Base-by-base conservation (phyloP, 2,888 invertebrate species). In the Chesias legatella region DNA sequence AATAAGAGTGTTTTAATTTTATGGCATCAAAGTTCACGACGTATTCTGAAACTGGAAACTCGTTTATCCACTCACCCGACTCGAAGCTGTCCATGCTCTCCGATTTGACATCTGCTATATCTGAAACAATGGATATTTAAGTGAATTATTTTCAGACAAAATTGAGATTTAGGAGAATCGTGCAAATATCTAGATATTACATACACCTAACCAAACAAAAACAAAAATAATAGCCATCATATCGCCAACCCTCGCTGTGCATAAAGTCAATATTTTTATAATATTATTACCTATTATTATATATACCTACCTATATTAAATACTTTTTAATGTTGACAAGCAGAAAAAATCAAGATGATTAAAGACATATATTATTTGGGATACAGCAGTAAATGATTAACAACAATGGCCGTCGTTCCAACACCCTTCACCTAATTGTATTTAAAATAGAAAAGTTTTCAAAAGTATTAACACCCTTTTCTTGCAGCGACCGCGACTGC, bases 51-150 rank as follows among this genome's bases (percentile, higher is more conserved):
- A 59, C 50, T 53, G 41, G 39, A 38, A 50, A 36, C 43, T 49
- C 49, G 32, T 52, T 51, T 36, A 50, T 10, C 6, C 24, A 56
- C 67, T 73, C 58, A 89, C 89, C 89, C 37, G 89, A 89, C 50
- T 82, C 85, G 55, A 84, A 82, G 55, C 89, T 89, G 61, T 89
- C 89, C 76, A 84, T 78, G 54, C 86, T 86, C 53, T 89, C 89
- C 8, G 82, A 79, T 66, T 88, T 88, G 58, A 85, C 72, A 51
- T 86, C 85, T 5, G 65, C 75, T 43, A 73, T 67, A 66, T 84
- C 88, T 89, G 84, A 49, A 86, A 79, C 60, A 73, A 69, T 53
- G 25, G 26, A 27, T 53, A 27, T 33, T 51, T 33, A 7, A 8
- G 29, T 30, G 11, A 29, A 17, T 3, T 17, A 17, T 17, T 17